Evolutionary conservation across 2,113 vertebrate species (phyloP).

Genomic region (mouse (Mus musculus)): GRCm39 chr17:61258001-61258500

Average conservation of each 20-base stretch:
- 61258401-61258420: slow-evolving; percentile 83
- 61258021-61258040: background rate
- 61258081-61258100: background rate
- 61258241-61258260: slow-evolving; percentile 72
- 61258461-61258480: slow-evolving; percentile 84
- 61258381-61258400: slow-evolving; percentile 88
- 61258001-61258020: background rate
- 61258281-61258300: slow-evolving; percentile 79
- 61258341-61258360: slow-evolving; percentile 83
- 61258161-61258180: slow-evolving; percentile 59
- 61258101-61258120: slow-evolving; percentile 21
- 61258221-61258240: slow-evolving; percentile 65
- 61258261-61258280: slow-evolving; percentile 78
- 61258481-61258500: slow-evolving; percentile 73
- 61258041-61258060: slow-evolving; percentile 25
- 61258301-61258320: slow-evolving; percentile 82
- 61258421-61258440: slow-evolving; percentile 86
- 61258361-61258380: slow-evolving; percentile 86
- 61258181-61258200: background rate
- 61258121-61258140: slow-evolving; percentile 32
- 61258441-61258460: slow-evolving; percentile 75
- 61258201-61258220: slow-evolving; percentile 73
- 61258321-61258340: slow-evolving; percentile 81
- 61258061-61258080: background rate
- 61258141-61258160: slow-evolving; percentile 59